Evolutionary conservation across 2,888 invertebrate species (phyloP).

Genomic region (Platycheirus albimanus): DNA sequence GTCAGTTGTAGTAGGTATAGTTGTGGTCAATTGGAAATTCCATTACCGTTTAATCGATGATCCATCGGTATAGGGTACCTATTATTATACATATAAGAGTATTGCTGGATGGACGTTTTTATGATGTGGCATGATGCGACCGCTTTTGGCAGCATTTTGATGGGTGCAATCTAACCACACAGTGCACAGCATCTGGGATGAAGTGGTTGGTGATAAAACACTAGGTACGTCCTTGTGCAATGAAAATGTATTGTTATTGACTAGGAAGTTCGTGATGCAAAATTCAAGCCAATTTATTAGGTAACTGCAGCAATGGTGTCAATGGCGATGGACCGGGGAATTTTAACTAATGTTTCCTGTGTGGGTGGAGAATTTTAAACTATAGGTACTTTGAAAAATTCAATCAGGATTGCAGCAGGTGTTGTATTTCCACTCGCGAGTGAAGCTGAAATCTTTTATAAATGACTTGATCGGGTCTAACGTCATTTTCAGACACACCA

Average conservation of each 20-base stretch:
- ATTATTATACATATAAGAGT: not conserved
- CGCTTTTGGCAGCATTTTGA: slow-evolving; percentile 58
- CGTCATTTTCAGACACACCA: no score
- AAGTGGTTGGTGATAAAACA: not conserved
- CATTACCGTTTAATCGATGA: slow-evolving; percentile 64
- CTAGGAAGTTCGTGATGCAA: slow-evolving; percentile 39
- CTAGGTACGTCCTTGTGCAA: slow-evolving; percentile 32
- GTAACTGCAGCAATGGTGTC: no score
- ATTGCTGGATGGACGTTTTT: slow-evolving; percentile 12
- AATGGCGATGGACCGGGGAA: no score
- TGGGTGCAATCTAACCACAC: slow-evolving; percentile 15
- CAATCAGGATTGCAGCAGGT: no score
- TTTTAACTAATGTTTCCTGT: no score
- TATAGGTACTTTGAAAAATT: no score
- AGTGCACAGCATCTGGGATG: not conserved
- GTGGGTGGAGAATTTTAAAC: no score
- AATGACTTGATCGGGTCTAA: no score
- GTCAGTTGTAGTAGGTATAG: slow-evolving; percentile 57
- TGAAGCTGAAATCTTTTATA: no score
- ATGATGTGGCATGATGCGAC: slow-evolving; percentile 18
- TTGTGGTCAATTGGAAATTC: slow-evolving; percentile 68
- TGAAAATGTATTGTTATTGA: slow-evolving; percentile 46
- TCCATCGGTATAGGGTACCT: slow-evolving; percentile 14
- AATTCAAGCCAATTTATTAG: slow-evolving; percentile 24
- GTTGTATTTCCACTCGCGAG: no score